A percentile compares a stretch with the other conserved stretches of the same genome.
Evolutionary conservation across 2,888 invertebrate species (phyloP).

Genomic region (Xanthia icteritia): DNA sequence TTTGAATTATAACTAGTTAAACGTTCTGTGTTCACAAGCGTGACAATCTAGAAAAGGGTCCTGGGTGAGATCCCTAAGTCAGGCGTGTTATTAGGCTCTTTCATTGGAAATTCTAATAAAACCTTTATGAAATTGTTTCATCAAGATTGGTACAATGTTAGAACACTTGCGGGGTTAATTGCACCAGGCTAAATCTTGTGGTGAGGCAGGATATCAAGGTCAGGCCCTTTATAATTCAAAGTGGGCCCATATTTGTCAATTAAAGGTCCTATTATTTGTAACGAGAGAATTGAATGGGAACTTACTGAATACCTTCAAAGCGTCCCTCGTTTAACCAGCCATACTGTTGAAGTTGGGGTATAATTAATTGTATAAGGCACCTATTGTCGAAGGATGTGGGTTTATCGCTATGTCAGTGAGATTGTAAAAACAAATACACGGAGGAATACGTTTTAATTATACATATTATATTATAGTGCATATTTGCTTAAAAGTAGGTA

Average conservation of each 20-base stretch:
- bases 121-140: neutral
- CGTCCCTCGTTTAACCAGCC: neutral
- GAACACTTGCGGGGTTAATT: too few relatives aligned
- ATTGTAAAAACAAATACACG: neutral
- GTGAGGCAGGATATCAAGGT: too few relatives aligned
- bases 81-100: too few relatives aligned
- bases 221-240: neutral
- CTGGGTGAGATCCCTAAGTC: neutral
- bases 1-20: too few relatives aligned
- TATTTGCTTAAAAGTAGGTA: neutral
- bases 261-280: too few relatives aligned
- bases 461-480: neutral
- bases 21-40: too few relatives aligned
- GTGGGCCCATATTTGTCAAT: neutral
- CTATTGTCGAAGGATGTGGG: neutral
- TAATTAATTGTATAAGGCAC: conserved; percentile 44
- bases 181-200: neutral
- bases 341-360: neutral
- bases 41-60: too few relatives aligned
- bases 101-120: neutral
- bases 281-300: too few relatives aligned
- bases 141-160: neutral
- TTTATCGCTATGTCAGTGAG: neutral
- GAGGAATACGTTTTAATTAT: neutral
- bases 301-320: neutral